Conservation (phyloP, 2,888 invertebrate genomes). For the Emmelina monodactyla region DNA sequence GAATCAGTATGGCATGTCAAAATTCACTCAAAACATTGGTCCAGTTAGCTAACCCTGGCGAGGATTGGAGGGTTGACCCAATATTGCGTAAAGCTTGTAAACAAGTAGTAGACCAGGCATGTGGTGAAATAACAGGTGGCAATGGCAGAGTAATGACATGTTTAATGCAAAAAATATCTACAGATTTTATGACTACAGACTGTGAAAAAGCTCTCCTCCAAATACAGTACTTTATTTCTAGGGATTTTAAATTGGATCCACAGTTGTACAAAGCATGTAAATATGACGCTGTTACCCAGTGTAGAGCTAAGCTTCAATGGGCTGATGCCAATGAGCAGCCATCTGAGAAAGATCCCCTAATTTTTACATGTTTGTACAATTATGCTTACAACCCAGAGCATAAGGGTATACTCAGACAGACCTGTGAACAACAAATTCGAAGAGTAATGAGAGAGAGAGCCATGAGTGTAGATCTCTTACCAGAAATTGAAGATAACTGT, state of each 20-base stretch:
- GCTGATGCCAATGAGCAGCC: constrained; percentile 70
- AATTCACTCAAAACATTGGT: constrained; percentile 82
- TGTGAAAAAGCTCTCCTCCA: constrained; percentile 93
- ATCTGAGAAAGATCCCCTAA: constrained; percentile 81
- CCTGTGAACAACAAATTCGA: constrained; percentile 80
- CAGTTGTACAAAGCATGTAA: constrained; percentile 88
- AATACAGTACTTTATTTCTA: constrained; percentile 96
- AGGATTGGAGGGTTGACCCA: constrained; percentile 95
- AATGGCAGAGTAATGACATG: constrained; percentile 90
- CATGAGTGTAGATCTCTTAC: constrained; percentile 89
- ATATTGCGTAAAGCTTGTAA: constrained; percentile 86
- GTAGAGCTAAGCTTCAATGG: constrained; percentile 83
- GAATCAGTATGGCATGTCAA: constrained; percentile 75
- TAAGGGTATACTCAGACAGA: constrained; percentile 60
- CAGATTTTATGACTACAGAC: constrained; percentile 82
- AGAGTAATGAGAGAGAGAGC: constrained; percentile 94
- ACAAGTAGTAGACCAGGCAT: constrained; percentile 81
- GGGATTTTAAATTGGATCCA: constrained; percentile 93
- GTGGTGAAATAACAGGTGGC: constrained; percentile 75
- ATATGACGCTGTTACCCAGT: constrained; percentile 83
- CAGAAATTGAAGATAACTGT: constrained; percentile 92
- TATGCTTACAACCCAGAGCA: constrained; percentile 67
- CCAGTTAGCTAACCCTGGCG: constrained; percentile 89
- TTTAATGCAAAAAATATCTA: constrained; percentile 90
- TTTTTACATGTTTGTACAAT: constrained; percentile 90